Evolutionary conservation across 2,797 vertebrate species (phyloP).

Genomic region (Lacerta agilis): DNA sequence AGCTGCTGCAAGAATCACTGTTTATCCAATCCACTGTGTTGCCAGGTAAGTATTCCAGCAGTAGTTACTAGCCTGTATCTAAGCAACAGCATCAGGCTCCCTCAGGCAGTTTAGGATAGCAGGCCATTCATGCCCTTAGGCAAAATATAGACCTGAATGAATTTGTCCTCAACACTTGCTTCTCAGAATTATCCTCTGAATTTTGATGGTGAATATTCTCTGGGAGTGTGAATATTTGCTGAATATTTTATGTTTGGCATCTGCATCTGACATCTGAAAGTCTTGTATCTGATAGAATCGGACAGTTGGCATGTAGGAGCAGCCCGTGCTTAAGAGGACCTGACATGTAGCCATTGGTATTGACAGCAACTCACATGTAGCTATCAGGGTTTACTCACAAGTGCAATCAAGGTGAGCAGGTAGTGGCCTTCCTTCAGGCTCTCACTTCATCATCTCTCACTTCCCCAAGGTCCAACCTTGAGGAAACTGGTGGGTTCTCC

Average conservation of each 20-base stretch:
- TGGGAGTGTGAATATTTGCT: neutral
- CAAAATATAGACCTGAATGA: neutral
- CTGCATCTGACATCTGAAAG: neutral
- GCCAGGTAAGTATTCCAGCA: neutral
- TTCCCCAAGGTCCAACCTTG: neutral
- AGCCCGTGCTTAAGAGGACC: neutral
- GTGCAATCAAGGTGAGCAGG: neutral
- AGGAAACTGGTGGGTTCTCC: neutral
- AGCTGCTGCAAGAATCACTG: neutral
- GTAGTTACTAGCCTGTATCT: constrained; percentile 4
- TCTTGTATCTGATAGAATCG: neutral
- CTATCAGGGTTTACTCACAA: neutral
- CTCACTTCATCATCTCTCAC: neutral
- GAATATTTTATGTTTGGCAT: neutral
- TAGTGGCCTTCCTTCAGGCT: neutral
- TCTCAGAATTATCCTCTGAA: neutral
- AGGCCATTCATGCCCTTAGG: neutral
- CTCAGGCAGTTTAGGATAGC: neutral
- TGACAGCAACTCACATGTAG: neutral
- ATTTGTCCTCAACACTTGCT: neutral
- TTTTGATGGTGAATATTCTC: neutral
- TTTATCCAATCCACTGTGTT: neutral
- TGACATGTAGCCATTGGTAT: neutral
- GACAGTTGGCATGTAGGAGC: neutral
- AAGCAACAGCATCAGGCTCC: constrained; percentile 38